phyloP scores from a whole-genome alignment of 2,113 vertebrate genomes.

The Rhinogobius similis region DNA sequence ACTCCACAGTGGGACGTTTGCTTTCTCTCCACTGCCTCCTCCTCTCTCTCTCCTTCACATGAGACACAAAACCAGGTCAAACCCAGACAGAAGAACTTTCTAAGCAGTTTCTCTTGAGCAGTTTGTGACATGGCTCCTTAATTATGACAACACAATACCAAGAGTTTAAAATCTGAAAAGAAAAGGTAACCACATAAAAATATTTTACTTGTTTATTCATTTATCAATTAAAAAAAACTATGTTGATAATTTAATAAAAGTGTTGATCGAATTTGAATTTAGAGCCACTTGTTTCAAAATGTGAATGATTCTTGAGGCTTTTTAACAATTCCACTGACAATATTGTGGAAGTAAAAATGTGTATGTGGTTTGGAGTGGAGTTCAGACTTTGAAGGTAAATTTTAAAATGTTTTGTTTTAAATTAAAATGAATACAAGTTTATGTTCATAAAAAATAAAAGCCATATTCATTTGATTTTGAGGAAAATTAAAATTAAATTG shows the following conservation, averaged over 20 bases:
- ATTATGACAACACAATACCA: background rate
- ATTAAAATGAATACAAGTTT: too few species aligned
- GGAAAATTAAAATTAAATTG: background rate
- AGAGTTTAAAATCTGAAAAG: background rate
- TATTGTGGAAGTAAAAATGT: background rate
- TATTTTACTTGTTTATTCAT: background rate
- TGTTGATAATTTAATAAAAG: background rate
- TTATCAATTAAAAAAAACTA: background rate
- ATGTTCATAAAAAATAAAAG: too few species aligned
- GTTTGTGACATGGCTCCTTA: background rate
- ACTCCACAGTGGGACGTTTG: constrained; percentile 53
- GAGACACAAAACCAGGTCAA: constrained; percentile 73
- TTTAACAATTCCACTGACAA: too few species aligned
- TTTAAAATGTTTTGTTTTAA: too few species aligned
- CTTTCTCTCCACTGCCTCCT: constrained; percentile 39
- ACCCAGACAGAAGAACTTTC: constrained; percentile 53
- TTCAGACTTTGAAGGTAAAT: too few species aligned
- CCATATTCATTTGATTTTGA: background rate
- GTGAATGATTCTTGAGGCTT: too few species aligned
- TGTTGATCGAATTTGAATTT: too few species aligned
- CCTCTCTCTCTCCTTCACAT: constrained; percentile 40
- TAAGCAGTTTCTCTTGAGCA: background rate
- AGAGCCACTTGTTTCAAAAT: too few species aligned
- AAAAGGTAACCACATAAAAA: background rate
- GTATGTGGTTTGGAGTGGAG: too few species aligned